Evolutionary conservation across 1,140 invertebrate species (phyloP), one percentile per base, ranked within the genome.

Genomic region (Anadara kagoshimensis): DNA sequence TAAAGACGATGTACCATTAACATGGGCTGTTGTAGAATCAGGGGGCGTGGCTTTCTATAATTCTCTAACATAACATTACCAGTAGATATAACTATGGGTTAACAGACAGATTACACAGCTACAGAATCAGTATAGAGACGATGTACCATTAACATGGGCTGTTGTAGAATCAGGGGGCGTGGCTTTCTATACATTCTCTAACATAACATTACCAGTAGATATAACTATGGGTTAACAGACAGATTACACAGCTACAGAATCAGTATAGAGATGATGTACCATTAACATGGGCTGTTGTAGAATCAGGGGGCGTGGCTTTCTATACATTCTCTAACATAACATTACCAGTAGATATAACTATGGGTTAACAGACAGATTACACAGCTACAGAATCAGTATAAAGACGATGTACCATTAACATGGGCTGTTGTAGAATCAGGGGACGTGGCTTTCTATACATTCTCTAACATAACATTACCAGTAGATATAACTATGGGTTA

Each of bases 371-470:
- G n/a, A n/a, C n/a, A n/a, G n/a, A n/a, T n/a, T n/a, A n/a, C n/a
- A n/a, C 29, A 3, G 29, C 29, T 64, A n/a, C 24, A 36, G 2
- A 5, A 22, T 12, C 45, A 53, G 29, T 64, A 64, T 29, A 64
- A 70, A 18, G 84, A 86, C 65, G 67, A 71, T 47, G 80, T 83
- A 24, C 76, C 82, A 18, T 49, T 87, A 22, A 81, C 81, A 47
- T 82, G 86, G 77, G 86, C 86, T 36, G 81, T 86, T n/a, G 81
- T 85, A 16, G 83, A 85, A 49, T 72, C 70, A 74, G 87, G 86
- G 26, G 84, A n/a, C 49, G 80, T 87, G 57, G 79, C 82, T 10
- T 86, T 88, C 70, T 84, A 83, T 41, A 24, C n/a, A 16, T 64
- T 64, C 51, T 51, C 62, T 36, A 18, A 64, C 11, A 29, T 53